Evolutionary conservation across 2,888 invertebrate genomes (phyloP).

Genomic region (Bimastos eiseni): DNA sequence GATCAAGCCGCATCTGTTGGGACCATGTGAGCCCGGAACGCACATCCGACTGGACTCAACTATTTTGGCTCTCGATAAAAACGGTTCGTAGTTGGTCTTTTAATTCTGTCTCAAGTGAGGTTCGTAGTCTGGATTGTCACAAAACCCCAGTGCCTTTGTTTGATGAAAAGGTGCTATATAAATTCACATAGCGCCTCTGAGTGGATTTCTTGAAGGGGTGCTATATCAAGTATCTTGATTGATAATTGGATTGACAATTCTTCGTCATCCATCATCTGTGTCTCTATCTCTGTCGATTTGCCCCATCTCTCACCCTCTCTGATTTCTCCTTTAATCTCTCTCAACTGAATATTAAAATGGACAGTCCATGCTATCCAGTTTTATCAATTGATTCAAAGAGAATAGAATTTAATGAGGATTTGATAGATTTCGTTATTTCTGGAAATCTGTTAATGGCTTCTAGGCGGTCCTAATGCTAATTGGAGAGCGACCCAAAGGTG

Average conservation of each 20-base stretch:
- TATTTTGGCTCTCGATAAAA: background rate
- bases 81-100: background rate
- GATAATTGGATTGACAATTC: no score
- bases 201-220: no score
- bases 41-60: background rate
- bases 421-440: background rate
- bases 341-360: background rate
- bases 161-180: no score
- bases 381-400: background rate
- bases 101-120: background rate
- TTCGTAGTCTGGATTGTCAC: no score
- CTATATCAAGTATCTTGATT: no score
- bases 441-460: background rate
- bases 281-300: no score
- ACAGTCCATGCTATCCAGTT: background rate
- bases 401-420: background rate
- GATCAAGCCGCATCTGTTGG: background rate
- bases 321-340: no score
- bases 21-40: background rate
- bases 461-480: background rate
- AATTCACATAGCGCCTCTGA: no score
- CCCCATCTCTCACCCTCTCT: no score
- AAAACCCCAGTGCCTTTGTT: no score
- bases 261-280: no score
- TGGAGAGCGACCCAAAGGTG: background rate